phyloP scores from a whole-genome alignment of 2,888 invertebrate species.

The Pelosia muscerda region DNA sequence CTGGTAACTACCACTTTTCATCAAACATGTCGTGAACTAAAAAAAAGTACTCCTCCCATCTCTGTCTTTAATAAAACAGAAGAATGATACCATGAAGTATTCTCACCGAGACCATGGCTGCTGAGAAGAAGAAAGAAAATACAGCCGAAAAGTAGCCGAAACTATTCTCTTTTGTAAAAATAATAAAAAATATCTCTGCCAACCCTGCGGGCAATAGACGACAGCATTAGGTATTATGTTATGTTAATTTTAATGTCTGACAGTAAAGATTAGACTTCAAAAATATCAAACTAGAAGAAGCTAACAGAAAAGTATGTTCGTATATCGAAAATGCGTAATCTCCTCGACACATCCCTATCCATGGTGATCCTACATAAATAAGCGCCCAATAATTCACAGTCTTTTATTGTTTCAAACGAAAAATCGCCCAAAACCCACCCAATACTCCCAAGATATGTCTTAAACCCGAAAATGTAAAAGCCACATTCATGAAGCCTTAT shows the following conservation, averaged over 20 bases:
- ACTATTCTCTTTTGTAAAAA: no score
- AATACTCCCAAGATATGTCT: constrained; percentile 24
- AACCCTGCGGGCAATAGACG: no score
- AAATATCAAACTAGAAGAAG: neutral
- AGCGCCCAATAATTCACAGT: constrained; percentile 14
- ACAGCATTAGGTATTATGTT: no score
- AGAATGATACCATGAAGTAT: no score
- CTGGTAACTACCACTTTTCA: no score
- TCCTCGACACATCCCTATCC: neutral
- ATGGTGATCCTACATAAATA: neutral
- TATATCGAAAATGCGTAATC: neutral
- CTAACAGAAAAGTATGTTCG: neutral
- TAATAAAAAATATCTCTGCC: no score
- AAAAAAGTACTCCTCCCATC: neutral
- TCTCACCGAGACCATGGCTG: no score
- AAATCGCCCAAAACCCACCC: constrained; percentile 31
- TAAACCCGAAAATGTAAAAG: constrained; percentile 28
- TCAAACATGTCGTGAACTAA: no score
- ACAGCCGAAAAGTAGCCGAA: no score
- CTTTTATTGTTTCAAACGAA: constrained; percentile 16
- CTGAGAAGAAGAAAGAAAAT: no score
- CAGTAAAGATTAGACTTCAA: no score
- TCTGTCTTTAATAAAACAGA: neutral
- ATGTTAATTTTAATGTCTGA: no score
- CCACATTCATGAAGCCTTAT: constrained; percentile 29